phyloP scores from a whole-genome alignment of 1,140 invertebrate species.

The Aplysia californica region DNA sequence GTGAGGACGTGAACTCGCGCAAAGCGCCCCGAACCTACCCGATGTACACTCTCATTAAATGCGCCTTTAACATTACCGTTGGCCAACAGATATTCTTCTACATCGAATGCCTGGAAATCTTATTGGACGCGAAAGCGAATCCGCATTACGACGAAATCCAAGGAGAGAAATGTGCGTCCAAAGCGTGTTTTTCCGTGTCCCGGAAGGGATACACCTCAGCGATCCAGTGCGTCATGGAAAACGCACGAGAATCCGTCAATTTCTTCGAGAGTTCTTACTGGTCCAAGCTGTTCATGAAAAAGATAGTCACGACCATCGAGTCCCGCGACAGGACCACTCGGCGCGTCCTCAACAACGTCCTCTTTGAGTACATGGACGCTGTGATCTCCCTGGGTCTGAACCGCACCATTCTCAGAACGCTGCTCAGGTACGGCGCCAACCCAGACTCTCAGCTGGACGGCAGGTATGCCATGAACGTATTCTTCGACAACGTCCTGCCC shows the following conservation, averaged over 20 bases:
- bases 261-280: slow-evolving; percentile 8
- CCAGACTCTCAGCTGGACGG: slow-evolving; percentile 1
- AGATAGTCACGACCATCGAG: slow-evolving; percentile 3
- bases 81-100: slow-evolving; percentile 16
- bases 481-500: slow-evolving; percentile 21
- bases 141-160: slow-evolving; percentile 17
- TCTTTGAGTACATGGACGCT: slow-evolving; percentile 17
- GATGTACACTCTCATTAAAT: slow-evolving; percentile 22
- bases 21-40: slow-evolving; percentile 4
- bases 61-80: slow-evolving; percentile 17
- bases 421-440: slow-evolving; percentile 23
- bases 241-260: neutral
- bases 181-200: neutral
- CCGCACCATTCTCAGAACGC: neutral
- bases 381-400: neutral
- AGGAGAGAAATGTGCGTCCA: neutral
- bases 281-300: slow-evolving; percentile 22
- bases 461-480: slow-evolving; percentile 15
- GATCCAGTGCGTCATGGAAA: slow-evolving; percentile 15
- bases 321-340: neutral
- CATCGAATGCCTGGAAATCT: slow-evolving; percentile 12
- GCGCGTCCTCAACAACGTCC: neutral
- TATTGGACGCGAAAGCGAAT: slow-evolving; percentile 17
- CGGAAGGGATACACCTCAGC: neutral
- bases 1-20: slow-evolving; percentile 21